Base-by-base conservation (phyloP, 2,113 vertebrate genomes). In the Conger conger region DNA sequence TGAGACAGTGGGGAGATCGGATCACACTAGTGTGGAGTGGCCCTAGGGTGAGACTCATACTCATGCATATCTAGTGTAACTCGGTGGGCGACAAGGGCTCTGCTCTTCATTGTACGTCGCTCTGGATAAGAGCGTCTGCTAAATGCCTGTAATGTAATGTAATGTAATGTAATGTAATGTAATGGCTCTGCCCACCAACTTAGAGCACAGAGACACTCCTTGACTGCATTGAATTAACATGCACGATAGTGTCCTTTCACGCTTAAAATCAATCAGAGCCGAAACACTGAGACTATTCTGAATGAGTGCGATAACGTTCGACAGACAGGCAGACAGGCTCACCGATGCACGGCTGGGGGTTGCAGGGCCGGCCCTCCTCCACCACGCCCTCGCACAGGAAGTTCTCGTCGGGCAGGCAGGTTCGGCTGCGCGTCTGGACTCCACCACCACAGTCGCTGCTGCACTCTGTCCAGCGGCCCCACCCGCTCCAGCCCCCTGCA, bases 391-490 rank as follows among this genome's bases (percentile, higher is more conserved):
- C 96, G 82, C 98, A 99, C 85, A 95, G 92, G 1, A 95, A 90
- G 11, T 90, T 92, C 27, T 97, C 94, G 0, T 97, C 96, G 0
- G 97, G 95, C 85, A 97, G 96, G 88, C 98, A 99, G 76, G 93
- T 90, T 37, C 98, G 94, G 85, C 96, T 97, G 82, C 98, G 96
- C 35, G 97, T 97, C 93, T 99, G 98, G 83, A 98, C 95, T 89
- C 98, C 98, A 7, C 97, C 97, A 17, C 97, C 97, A 15, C 98
- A 99, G 89, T 99, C 97, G 89, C 96, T 96, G 91, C 97, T 99
- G 93, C 98, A 99, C 78, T 97, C 97, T 0, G 97, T 97, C 98
- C 98, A 99, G 86, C 96, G 92, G 2, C 96, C 96, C 98, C 98
- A 99, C 0, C 96, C 88, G 78, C 96, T 97, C 98, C 98, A 99